These are phyloP conservation scores for Piprites chloris DNA, from an alignment of 2,113 vertebrate species.

Conservation along the genomic window DNA sequence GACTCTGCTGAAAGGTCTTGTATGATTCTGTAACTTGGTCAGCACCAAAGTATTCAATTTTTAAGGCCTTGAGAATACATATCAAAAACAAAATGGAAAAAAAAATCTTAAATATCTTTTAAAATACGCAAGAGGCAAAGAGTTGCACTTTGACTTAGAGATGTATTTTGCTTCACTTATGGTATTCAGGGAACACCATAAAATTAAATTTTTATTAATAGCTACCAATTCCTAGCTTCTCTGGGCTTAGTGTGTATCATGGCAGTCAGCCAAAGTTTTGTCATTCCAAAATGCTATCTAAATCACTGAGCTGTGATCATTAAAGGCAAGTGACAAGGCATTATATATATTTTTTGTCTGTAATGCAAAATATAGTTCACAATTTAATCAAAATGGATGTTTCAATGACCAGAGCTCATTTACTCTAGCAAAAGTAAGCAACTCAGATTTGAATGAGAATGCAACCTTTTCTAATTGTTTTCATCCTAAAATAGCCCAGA, in stretches of 20 bases:
- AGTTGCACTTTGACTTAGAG: background rate
- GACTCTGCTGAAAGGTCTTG: background rate
- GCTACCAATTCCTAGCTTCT: background rate
- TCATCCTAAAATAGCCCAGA: background rate
- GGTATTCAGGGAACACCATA: background rate
- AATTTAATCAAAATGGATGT: background rate
- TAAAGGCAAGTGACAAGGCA: constrained; percentile 8
- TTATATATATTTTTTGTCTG: background rate
- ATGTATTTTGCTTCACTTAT: background rate
- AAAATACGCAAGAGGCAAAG: background rate
- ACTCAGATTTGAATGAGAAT: background rate
- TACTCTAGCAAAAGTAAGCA: background rate
- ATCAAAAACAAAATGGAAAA: background rate
- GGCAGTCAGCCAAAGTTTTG: constrained; percentile 27
- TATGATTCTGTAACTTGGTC: background rate
- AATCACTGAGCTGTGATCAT: constrained; percentile 37
- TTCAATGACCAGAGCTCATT: background rate
- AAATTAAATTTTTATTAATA: constrained; percentile 16
- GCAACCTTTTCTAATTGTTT: constrained; percentile 3
- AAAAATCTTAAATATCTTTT: background rate
- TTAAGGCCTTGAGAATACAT: background rate
- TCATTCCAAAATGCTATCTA: constrained; percentile 6
- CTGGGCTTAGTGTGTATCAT: background rate
- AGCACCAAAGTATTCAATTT: background rate
- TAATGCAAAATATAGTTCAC: background rate